Percentiles rank a stretch among this genome's conserved stretches.
These are phyloP conservation scores for Dolichoris vasculosae DNA, from an alignment of 1,140 invertebrate species.

Conservation along the genomic window DNA sequence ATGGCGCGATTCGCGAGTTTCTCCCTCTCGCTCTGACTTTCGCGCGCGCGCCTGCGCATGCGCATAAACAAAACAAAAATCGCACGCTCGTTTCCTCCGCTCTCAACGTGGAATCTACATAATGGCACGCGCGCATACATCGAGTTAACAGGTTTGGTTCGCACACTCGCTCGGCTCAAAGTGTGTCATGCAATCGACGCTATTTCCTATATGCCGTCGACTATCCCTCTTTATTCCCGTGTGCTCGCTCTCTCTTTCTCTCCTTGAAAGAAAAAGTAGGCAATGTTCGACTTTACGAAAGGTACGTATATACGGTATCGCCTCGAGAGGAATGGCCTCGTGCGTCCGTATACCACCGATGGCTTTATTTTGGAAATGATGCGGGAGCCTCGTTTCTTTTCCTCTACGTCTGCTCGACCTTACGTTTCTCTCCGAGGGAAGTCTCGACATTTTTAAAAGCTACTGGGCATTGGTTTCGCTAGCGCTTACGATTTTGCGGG, in stretches of 20 bases:
- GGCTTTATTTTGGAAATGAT: slow-evolving; percentile 7
- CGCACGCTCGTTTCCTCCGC: neutral
- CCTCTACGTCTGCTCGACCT: neutral
- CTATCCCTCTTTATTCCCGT: neutral
- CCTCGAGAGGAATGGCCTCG: slow-evolving; percentile 1
- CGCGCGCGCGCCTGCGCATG: neutral
- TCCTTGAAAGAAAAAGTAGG: slow-evolving; percentile 24
- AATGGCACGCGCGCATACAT: neutral
- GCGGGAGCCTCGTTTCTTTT: neutral
- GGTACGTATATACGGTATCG: neutral
- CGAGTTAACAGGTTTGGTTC: slow-evolving; percentile 35
- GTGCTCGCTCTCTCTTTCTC: neutral
- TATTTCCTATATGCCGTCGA: slow-evolving; percentile 47
- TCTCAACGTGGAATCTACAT: slow-evolving; percentile 5
- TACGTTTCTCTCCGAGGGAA: neutral
- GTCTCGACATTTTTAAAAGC: too few relatives aligned
- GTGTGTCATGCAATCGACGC: slow-evolving; percentile 49
- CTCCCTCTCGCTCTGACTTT: neutral
- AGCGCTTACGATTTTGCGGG: neutral
- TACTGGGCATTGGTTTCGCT: neutral
- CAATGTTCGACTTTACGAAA: slow-evolving; percentile 35
- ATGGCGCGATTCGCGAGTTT: neutral
- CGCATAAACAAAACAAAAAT: neutral
- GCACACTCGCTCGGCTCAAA: slow-evolving; percentile 34
- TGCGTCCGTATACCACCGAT: neutral